phyloP scores from a whole-genome alignment of 2,113 vertebrate genomes.

The Tupaia chinensis region DNA sequence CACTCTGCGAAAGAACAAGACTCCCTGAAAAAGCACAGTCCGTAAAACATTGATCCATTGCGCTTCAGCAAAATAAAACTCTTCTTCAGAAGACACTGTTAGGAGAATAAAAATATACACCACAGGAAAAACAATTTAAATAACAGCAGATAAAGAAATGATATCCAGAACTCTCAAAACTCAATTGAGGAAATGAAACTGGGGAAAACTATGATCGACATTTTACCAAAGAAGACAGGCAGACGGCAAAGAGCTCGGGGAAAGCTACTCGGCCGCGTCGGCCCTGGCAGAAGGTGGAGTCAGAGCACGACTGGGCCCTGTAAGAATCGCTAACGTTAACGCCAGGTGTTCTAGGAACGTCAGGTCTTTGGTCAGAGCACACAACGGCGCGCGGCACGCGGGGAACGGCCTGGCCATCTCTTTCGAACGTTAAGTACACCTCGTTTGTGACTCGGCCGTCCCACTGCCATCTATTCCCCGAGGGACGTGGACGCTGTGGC shows the following conservation, averaged over 20 bases:
- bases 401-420: background rate
- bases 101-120: background rate
- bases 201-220: background rate
- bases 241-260: background rate
- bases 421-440: background rate
- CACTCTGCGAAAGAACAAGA: background rate
- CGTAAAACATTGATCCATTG: background rate
- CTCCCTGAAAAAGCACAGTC: background rate
- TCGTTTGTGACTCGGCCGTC: background rate
- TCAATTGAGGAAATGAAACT: no score
- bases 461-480: no score
- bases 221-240: background rate
- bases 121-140: background rate
- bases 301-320: no score
- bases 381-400: rapidly evolving
- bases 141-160: background rate
- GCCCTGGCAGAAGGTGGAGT: no score
- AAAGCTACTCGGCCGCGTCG: no score
- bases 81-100: background rate
- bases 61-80: background rate
- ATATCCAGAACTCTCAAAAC: background rate
- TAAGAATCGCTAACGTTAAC: background rate
- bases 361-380: background rate
- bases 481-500: background rate
- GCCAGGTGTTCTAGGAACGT: no score